phyloP scores from a whole-genome alignment of 2,888 invertebrate genomes.

The Drosophila peninsularis region DNA sequence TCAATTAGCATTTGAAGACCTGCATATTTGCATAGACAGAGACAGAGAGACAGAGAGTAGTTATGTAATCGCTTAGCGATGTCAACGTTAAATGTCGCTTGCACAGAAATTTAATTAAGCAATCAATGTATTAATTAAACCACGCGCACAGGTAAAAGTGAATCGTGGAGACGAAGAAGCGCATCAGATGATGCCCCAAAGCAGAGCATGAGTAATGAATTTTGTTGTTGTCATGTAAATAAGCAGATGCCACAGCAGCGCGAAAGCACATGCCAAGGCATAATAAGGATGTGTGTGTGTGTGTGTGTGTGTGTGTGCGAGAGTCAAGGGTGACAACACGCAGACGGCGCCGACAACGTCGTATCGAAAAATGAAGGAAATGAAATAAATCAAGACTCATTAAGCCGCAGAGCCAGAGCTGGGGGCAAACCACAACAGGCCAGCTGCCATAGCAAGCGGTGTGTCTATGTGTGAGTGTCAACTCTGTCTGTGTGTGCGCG shows the following conservation, averaged over 20 bases:
- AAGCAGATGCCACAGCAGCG: conserved; percentile 40
- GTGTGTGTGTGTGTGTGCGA: conserved; percentile 3
- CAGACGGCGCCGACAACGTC: conserved; percentile 29
- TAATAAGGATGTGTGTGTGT: conserved; percentile 9
- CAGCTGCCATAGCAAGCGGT: conserved; percentile 45
- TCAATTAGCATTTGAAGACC: neutral
- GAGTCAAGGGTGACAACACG: conserved; percentile 43
- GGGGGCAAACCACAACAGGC: conserved; percentile 47
- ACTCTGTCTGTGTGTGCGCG: conserved; percentile 21
- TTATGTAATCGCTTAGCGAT: conserved; percentile 41
- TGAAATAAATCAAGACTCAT: conserved; percentile 81
- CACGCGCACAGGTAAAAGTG: conserved; percentile 21
- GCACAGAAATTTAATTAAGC: conserved; percentile 64
- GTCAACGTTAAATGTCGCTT: conserved; percentile 37
- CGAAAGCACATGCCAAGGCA: conserved; percentile 26
- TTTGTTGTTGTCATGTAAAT: conserved; percentile 66
- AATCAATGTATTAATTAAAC: conserved; percentile 73
- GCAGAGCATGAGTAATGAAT: conserved; percentile 58
- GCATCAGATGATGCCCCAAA: conserved; percentile 38
- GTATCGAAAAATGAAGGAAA: conserved; percentile 71
- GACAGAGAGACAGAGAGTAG: too few relatives aligned
- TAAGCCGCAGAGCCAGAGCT: conserved; percentile 64
- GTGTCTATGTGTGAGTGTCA: conserved; percentile 8
- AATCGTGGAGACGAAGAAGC: conserved; percentile 9
- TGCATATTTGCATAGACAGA: neutral